These are phyloP conservation scores for Agrochola litura DNA, from an alignment of 2,888 invertebrate genomes.

Conservation along the genomic window DNA sequence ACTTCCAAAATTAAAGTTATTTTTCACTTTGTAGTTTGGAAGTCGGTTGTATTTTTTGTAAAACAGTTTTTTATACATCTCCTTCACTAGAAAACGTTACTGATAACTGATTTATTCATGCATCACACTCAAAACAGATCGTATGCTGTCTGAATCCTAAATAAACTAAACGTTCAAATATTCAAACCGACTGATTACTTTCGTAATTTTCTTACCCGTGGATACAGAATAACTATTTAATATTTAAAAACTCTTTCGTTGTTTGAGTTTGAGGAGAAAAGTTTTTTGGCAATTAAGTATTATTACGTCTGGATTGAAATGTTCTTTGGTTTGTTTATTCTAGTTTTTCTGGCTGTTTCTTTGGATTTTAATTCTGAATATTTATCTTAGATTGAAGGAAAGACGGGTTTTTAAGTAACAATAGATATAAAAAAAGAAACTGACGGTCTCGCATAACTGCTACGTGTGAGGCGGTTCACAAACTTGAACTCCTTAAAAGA, in stretches of 20 bases:
- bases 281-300: slow-evolving; percentile 19
- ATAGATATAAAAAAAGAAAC: not conserved
- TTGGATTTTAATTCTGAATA: not conserved
- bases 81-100: not conserved
- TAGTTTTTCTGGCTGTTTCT: not conserved
- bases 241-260: slow-evolving; percentile 40
- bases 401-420: not conserved
- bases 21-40: too few species aligned
- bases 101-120: not conserved
- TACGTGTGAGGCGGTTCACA: not conserved
- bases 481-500: not conserved
- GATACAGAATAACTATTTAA: slow-evolving; percentile 41
- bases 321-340: slow-evolving; percentile 4
- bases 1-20: too few species aligned
- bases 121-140: not conserved
- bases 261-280: slow-evolving; percentile 18
- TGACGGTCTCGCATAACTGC: not conserved
- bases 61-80: not conserved
- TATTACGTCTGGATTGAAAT: slow-evolving; percentile 5
- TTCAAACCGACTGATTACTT: slow-evolving; percentile 46
- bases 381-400: not conserved
- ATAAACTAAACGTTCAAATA: slow-evolving; percentile 41
- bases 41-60: too few species aligned
- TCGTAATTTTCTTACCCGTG: slow-evolving; percentile 27
- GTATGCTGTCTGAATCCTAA: not conserved